Conservation (phyloP, 2,888 invertebrate species). For the Drosophila falleni region DNA sequence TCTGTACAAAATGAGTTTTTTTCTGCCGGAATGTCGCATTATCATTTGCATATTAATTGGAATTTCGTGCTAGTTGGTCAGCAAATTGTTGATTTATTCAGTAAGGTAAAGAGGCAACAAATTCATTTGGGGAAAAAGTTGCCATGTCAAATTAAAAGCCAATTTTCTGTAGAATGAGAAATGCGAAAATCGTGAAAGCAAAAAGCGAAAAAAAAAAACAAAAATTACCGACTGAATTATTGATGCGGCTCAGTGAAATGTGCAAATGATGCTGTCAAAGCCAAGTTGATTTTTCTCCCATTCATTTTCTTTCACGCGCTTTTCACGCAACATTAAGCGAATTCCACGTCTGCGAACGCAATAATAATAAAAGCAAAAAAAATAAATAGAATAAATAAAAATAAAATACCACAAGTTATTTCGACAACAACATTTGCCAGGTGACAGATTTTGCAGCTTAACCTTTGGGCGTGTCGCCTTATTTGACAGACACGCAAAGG, state of each 20-base stretch:
- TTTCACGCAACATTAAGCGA: constrained; percentile 76
- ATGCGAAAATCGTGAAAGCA: neutral
- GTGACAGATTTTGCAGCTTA: constrained; percentile 69
- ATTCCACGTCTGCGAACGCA: constrained; percentile 19
- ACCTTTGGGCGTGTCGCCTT: constrained; percentile 45
- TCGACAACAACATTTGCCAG: constrained; percentile 24
- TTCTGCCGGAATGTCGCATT: constrained; percentile 4
- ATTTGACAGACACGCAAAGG: constrained; percentile 28
- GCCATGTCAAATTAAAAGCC: constrained; percentile 48
- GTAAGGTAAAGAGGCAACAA: constrained; percentile 18
- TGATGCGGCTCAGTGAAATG: constrained; percentile 56
- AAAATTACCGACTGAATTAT: constrained; percentile 62
- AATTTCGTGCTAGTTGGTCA: constrained; percentile 57
- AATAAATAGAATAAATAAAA: constrained; percentile 43
- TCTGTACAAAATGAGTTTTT: neutral
- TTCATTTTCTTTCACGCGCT: constrained; percentile 60
- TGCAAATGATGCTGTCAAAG: constrained; percentile 65
- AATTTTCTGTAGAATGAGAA: constrained; percentile 40
- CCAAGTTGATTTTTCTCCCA: constrained; percentile 53
- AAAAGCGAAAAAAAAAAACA: constrained; percentile 14
- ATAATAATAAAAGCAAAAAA: constrained; percentile 24
- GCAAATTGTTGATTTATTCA: constrained; percentile 61
- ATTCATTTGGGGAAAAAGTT: constrained; percentile 33
- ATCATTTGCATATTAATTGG: constrained; percentile 72
- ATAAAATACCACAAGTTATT: constrained; percentile 38